Evolutionary conservation across 2,113 vertebrate species (phyloP).

Genomic region (Entelurus aequoreus): DNA sequence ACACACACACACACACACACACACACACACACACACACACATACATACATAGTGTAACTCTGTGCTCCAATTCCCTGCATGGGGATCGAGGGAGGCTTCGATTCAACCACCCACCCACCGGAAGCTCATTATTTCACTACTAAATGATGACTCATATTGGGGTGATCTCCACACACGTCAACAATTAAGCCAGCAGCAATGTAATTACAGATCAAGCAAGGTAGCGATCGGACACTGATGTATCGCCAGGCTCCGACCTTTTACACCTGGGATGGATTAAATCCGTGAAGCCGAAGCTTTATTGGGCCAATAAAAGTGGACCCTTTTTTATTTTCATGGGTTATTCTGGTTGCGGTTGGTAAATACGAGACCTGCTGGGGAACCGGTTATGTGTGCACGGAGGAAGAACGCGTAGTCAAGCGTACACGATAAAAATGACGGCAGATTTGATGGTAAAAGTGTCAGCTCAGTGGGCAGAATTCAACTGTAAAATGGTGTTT

Average conservation of each 20-base stretch:
- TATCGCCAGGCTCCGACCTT: constrained; percentile 61
- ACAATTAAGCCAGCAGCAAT: constrained; percentile 71
- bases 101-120: constrained; percentile 55
- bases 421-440: too few species aligned
- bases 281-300: constrained; percentile 60
- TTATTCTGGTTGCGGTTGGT: background rate
- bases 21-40: background rate
- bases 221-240: constrained; percentile 56
- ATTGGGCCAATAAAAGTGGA: constrained; percentile 63
- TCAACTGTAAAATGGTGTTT: too few species aligned
- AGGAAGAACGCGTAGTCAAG: too few species aligned
- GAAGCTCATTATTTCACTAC: constrained; percentile 71
- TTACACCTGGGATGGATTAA: constrained; percentile 60
- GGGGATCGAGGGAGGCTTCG: constrained; percentile 46
- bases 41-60: constrained; percentile 30
- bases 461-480: too few species aligned
- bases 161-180: constrained; percentile 60
- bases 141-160: constrained; percentile 75
- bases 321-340: constrained; percentile 12
- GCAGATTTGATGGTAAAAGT: too few species aligned
- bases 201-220: constrained; percentile 67
- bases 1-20: background rate
- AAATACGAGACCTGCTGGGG: too few species aligned
- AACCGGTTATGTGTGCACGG: too few species aligned
- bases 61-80: constrained; percentile 52